Conservation (phyloP, 2,888 invertebrate species). For the Zaprionus obscuricornis region DNA sequence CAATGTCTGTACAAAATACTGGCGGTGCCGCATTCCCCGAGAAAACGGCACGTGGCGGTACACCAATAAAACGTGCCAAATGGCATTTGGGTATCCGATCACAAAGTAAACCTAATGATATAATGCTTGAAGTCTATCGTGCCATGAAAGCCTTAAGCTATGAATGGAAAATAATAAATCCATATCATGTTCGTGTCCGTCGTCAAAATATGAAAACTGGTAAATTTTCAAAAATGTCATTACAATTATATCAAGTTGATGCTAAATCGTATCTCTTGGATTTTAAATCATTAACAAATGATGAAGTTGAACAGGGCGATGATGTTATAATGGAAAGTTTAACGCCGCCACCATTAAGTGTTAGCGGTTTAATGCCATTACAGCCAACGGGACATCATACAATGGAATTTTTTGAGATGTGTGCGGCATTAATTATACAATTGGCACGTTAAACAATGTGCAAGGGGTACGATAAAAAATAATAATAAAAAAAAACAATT, state of each 20-base stretch:
- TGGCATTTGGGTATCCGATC: slow-evolving; percentile 99
- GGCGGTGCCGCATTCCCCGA: slow-evolving; percentile 80
- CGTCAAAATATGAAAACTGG: slow-evolving; percentile 93
- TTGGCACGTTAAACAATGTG: slow-evolving; percentile 93
- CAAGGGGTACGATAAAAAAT: too few species aligned
- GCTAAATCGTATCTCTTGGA: slow-evolving; percentile 98
- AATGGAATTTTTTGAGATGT: slow-evolving; percentile 99
- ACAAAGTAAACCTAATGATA: slow-evolving; percentile 99
- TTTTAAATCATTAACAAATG: slow-evolving; percentile 96
- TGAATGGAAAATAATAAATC: slow-evolving; percentile 99
- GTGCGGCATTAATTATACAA: slow-evolving; percentile 98
- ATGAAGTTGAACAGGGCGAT: slow-evolving; percentile 86
- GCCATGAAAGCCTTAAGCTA: slow-evolving; percentile 99
- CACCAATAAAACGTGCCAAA: slow-evolving; percentile 96
- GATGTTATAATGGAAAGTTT: slow-evolving; percentile 83
- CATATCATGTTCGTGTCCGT: slow-evolving; percentile 97
- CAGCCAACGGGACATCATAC: slow-evolving; percentile 93
- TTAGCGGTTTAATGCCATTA: slow-evolving; percentile 76
- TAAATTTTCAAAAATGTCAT: slow-evolving; percentile 97
- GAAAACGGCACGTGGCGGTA: slow-evolving; percentile 85
- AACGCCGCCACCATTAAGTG: slow-evolving; percentile 81
- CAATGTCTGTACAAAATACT: slow-evolving; percentile 81
- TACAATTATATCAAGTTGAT: slow-evolving; percentile 99
- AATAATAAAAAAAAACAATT: background rate
- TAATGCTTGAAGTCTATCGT: slow-evolving; percentile 99